Evolutionary conservation across 2,113 vertebrate species (phyloP).

Genomic region (Malurus alboscapulatus): DNA sequence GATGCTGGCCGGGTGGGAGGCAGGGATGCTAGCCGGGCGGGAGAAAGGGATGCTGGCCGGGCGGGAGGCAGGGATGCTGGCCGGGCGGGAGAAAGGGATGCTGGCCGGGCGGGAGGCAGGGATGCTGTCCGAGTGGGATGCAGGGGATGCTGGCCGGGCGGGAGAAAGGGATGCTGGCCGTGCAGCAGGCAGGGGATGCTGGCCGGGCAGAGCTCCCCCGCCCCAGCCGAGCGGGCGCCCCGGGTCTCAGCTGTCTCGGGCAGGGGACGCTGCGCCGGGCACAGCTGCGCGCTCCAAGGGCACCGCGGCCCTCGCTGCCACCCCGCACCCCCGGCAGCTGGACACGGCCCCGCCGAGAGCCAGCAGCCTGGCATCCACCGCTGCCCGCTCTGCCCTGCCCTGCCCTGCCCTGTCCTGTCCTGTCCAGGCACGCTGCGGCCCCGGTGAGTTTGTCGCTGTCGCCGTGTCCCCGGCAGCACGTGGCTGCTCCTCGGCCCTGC

Average conservation of each 20-base stretch:
- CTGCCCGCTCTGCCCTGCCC: not conserved
- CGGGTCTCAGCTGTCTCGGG: conserved; percentile 9
- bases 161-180: no score
- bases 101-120: no score
- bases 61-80: no score
- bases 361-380: not conserved
- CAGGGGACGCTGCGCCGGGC: not conserved
- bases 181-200: no score
- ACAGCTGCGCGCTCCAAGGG: conserved; percentile 12
- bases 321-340: accelerated
- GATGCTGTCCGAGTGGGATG: no score
- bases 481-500: accelerated
- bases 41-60: no score
- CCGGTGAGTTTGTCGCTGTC: not conserved
- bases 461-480: accelerated
- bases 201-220: not conserved
- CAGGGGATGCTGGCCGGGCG: no score
- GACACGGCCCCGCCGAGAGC: not conserved
- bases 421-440: accelerated
- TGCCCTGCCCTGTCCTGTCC: no score
- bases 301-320: not conserved
- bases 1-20: no score
- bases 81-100: no score
- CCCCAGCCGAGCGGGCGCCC: not conserved
- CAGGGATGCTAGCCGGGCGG: no score